Evolutionary conservation across 2,888 invertebrate genomes (phyloP).

Genomic region (Unio pictorum): DNA sequence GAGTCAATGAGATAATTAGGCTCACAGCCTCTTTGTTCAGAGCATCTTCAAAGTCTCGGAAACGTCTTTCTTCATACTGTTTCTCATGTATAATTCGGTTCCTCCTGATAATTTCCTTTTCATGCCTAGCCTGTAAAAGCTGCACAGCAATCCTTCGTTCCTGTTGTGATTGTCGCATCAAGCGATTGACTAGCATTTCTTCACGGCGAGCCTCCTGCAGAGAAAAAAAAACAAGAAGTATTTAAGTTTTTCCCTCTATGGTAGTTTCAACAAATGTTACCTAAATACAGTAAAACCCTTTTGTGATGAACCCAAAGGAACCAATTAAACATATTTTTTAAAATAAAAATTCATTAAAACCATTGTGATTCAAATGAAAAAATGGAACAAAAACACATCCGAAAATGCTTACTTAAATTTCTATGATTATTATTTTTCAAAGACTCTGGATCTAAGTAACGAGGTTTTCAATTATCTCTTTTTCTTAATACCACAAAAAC

Average conservation of each 20-base stretch:
- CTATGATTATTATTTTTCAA: too few species aligned
- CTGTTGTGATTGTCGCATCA: constrained; percentile 71
- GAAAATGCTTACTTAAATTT: background rate
- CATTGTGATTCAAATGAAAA: too few species aligned
- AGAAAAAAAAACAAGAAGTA: too few species aligned
- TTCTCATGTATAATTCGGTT: constrained; percentile 68
- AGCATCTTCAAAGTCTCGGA: constrained; percentile 70
- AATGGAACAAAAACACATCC: background rate
- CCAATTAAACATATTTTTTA: too few species aligned
- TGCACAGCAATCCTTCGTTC: constrained; percentile 71
- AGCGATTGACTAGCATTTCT: constrained; percentile 68
- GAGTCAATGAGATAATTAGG: constrained; percentile 1
- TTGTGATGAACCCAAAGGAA: too few species aligned
- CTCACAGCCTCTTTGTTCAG: constrained; percentile 69
- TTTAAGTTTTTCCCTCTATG: too few species aligned
- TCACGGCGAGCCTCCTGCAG: constrained; percentile 67
- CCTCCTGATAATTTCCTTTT: constrained; percentile 68
- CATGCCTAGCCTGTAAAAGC: constrained; percentile 69
- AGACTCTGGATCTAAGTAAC: too few species aligned
- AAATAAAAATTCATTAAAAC: too few species aligned
- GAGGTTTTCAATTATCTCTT: background rate
- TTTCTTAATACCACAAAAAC: background rate
- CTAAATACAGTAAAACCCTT: too few species aligned
- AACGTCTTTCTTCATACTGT: constrained; percentile 67
- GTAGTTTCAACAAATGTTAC: too few species aligned